A percentile compares a stretch with the other conserved stretches of the same genome.
These are phyloP conservation scores for Lateolabrax maculatus DNA, from an alignment of 2,797 vertebrate genomes.

Conservation along the genomic window DNA sequence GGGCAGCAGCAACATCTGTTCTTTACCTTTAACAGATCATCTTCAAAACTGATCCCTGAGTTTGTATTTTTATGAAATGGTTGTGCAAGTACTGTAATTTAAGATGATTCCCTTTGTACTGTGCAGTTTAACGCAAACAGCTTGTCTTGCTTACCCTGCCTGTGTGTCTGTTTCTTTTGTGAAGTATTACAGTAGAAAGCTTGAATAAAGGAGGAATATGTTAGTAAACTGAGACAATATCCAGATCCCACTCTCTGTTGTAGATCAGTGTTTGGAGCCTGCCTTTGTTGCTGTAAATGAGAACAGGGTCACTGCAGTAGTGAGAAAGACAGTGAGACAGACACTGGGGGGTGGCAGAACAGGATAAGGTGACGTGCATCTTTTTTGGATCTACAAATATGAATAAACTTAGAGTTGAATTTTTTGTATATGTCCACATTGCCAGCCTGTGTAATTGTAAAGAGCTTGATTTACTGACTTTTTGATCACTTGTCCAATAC, in stretches of 20 bases:
- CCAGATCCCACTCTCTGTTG: background rate
- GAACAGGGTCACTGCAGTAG: constrained; percentile 44
- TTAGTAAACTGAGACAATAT: background rate
- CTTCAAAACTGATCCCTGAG: background rate
- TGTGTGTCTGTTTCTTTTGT: background rate
- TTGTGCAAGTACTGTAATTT: constrained; percentile 1
- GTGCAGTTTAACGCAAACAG: constrained; percentile 19
- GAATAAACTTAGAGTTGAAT: background rate
- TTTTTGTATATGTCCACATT: background rate
- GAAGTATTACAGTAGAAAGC: background rate
- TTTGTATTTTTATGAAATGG: background rate
- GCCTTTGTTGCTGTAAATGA: constrained; percentile 12
- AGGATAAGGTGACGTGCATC: background rate
- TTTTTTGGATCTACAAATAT: constrained; percentile 1
- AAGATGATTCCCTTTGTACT: constrained; percentile 12
- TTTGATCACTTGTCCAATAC: background rate
- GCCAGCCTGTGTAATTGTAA: background rate
- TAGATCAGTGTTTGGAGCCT: background rate
- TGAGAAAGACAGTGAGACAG: background rate
- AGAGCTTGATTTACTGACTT: background rate
- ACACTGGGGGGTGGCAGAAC: background rate
- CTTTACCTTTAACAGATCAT: background rate
- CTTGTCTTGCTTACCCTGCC: too few species aligned
- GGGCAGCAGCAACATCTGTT: background rate
- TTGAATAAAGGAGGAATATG: constrained; percentile 21